These are phyloP conservation scores for Pyrrhosoma nymphula DNA, from an alignment of 2,888 invertebrate species.

Conservation along the genomic window DNA sequence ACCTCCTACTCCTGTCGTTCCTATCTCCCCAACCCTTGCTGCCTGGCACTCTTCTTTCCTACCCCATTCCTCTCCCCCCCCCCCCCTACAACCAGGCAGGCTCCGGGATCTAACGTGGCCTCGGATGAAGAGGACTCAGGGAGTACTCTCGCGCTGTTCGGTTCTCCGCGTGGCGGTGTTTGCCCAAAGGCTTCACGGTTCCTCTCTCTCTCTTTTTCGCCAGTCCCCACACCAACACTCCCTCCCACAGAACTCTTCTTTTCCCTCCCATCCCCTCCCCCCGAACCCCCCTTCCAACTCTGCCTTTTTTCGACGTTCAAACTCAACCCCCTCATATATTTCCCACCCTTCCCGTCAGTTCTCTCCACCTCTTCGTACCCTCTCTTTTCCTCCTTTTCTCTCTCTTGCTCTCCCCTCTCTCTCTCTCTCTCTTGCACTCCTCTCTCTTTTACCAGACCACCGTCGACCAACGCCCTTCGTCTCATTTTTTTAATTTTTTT, in stretches of 20 bases:
- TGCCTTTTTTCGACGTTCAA: neutral
- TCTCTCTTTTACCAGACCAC: neutral
- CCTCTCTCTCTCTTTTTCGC: conserved; percentile 4
- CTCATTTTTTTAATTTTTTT: neutral
- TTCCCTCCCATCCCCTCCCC: no score
- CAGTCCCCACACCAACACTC: neutral
- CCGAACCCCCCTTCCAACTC: neutral
- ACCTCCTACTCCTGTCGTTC: neutral
- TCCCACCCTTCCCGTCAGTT: neutral
- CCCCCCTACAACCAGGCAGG: neutral
- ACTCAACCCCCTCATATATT: neutral
- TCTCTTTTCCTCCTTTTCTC: neutral
- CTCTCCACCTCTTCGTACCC: neutral
- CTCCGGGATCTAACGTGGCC: neutral
- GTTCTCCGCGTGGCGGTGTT: conserved; percentile 40
- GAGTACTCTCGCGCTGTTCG: neutral
- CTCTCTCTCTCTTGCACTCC: neutral
- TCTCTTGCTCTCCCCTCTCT: neutral
- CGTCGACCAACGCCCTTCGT: conserved; percentile 64
- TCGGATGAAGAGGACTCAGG: conserved; percentile 56
- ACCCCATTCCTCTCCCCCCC: neutral
- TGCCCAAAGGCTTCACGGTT: conserved; percentile 57
- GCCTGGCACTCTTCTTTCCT: neutral
- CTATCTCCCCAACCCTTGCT: neutral
- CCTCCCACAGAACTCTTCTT: no score